Conservation (phyloP, 2,888 invertebrate genomes). For the Scaptomyza tumidula region DNA sequence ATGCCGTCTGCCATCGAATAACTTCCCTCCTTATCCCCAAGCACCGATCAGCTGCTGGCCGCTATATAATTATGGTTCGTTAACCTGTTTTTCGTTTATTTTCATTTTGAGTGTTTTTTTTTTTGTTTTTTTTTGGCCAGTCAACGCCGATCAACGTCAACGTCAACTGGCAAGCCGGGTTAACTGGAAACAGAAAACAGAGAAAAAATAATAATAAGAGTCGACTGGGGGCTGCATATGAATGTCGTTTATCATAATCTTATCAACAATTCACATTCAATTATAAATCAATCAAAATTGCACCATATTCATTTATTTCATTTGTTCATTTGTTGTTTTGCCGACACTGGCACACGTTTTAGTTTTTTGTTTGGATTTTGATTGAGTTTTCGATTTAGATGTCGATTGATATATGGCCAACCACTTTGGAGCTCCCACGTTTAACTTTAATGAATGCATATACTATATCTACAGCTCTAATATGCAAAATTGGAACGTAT, state of each 20-base stretch:
- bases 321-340: constrained; percentile 58
- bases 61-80: constrained; percentile 63
- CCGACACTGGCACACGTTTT: constrained; percentile 59
- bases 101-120: not conserved
- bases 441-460: constrained; percentile 51
- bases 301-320: constrained; percentile 75
- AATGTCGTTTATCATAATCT: constrained; percentile 82
- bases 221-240: constrained; percentile 54
- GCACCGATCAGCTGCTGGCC: constrained; percentile 8
- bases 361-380: constrained; percentile 26
- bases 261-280: constrained; percentile 82
- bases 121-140: constrained; percentile 42
- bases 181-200: not conserved
- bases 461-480: not conserved
- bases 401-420: constrained; percentile 69
- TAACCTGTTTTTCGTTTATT: constrained; percentile 65
- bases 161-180: constrained; percentile 39
- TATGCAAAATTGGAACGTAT: not conserved
- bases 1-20: constrained; percentile 10
- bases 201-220: not conserved
- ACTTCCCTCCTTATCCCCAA: not conserved
- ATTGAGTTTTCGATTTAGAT: constrained; percentile 45
- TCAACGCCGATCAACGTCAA: constrained; percentile 67
- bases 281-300: constrained; percentile 83
- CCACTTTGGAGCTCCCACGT: constrained; percentile 70